phyloP scores from a whole-genome alignment of 2,113 vertebrate species.

The Alethe castanea region DNA sequence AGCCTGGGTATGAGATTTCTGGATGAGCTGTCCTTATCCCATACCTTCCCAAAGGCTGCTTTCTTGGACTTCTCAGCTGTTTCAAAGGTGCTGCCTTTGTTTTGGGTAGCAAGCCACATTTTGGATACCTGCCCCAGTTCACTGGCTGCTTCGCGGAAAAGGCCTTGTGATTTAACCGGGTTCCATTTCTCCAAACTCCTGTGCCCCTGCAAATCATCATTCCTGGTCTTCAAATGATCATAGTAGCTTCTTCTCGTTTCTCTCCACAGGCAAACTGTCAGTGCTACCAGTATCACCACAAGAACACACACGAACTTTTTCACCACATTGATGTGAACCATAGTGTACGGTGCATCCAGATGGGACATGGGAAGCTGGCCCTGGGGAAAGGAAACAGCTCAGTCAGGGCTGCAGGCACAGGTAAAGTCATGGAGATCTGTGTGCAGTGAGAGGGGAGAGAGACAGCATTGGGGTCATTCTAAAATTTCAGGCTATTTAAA shows the following conservation, averaged over 20 bases:
- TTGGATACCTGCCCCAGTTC: not conserved
- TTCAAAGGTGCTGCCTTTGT: not conserved
- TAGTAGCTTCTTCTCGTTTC: constrained; percentile 69
- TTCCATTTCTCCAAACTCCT: constrained; percentile 15
- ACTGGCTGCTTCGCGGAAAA: not conserved
- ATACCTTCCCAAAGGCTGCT: constrained; percentile 54
- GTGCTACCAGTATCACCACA: constrained; percentile 65
- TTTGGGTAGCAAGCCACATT: not conserved
- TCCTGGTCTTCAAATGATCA: constrained; percentile 44
- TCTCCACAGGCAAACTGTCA: constrained; percentile 73
- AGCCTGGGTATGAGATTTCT: constrained; percentile 70
- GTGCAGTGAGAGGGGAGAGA: not conserved
- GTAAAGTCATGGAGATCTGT: not conserved
- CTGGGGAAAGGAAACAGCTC: constrained; percentile 38
- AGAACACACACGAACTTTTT: constrained; percentile 65
- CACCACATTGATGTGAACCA: constrained; percentile 74
- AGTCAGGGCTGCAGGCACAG: not conserved
- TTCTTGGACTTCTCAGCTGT: not conserved
- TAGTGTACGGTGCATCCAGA: constrained; percentile 58
- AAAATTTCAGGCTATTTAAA: not conserved
- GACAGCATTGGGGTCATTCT: not conserved
- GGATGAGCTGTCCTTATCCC: constrained; percentile 77
- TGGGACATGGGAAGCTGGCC: constrained; percentile 9
- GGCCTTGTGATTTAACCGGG: not conserved
- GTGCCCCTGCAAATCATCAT: not conserved